Percentiles rank a stretch among this genome's conserved stretches.
Evolutionary conservation across 2,888 invertebrate genomes (phyloP).

Genomic region (Eupithecia dodoneata): DNA sequence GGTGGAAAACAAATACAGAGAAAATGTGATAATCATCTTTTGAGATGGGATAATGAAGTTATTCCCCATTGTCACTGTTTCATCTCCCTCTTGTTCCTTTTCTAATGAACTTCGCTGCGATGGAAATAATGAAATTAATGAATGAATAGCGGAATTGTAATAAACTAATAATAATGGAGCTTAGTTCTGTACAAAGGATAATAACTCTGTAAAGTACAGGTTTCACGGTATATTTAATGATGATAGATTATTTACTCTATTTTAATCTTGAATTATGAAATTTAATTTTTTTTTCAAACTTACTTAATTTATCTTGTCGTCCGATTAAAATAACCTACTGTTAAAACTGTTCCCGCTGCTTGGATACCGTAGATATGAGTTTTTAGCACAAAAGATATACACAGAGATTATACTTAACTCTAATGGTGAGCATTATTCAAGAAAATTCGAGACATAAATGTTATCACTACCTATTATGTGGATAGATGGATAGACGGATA

Average conservation of each 20-base stretch:
- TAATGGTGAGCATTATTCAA: too few relatives aligned
- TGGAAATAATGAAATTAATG: slow-evolving; percentile 16
- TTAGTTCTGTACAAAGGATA: slow-evolving; percentile 5
- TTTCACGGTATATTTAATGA: not conserved
- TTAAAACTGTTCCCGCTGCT: too few relatives aligned
- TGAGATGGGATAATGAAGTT: not conserved
- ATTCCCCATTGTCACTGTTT: not conserved
- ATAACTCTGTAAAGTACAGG: not conserved
- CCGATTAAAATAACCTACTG: not conserved
- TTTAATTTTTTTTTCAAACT: too few relatives aligned
- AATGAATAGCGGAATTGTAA: slow-evolving; percentile 22
- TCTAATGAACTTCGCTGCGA: slow-evolving; percentile 18
- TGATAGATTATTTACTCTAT: not conserved
- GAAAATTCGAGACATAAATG: too few relatives aligned
- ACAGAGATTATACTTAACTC: too few relatives aligned
- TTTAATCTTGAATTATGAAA: not conserved
- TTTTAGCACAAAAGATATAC: too few relatives aligned
- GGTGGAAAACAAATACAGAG: not conserved
- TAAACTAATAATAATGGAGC: slow-evolving; percentile 13
- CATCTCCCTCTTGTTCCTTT: not conserved
- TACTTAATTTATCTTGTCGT: not conserved
- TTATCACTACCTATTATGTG: too few relatives aligned
- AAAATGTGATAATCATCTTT: not conserved
- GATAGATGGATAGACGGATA: too few relatives aligned
- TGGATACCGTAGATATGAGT: too few relatives aligned